Evolutionary conservation across 2,797 vertebrate genomes (phyloP), one percentile per base, ranked within the genome.

Genomic region (Pangasius larnaudii): DNA sequence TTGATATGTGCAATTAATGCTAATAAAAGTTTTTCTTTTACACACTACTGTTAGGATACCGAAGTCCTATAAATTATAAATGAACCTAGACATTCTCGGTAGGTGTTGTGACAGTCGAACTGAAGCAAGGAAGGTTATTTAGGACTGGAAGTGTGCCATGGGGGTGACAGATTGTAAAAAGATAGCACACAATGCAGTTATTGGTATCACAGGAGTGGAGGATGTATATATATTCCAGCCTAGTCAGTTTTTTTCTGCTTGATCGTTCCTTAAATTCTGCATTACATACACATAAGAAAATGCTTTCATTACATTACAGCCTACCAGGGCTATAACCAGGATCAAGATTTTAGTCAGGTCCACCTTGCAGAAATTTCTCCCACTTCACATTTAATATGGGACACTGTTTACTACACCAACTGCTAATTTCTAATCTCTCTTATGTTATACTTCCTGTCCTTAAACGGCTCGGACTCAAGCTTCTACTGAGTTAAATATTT

Each of bases 81-180:
- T 67, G n/a, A 84, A 51, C 51, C 27, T 30, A 33, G 61, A 67
- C 42, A 65, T 19, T 22, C 36, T 10, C n/a, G 1, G 36, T 82
- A 42, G 24, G 59, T 46, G 36, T 46, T 65, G 30, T 65, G 59
- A 65, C 59, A 63, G 59, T 49, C 16, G 36, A 82, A 19, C 18
- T 30, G n/a, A 85, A 56, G n/a, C 18, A 71, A 30, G 49, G 36
- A 85, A 58, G 33, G 19, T 71, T 85, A 36, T 71, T 85, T 72
- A 72, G 51, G 30, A 85, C 24, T 58, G 30, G 18, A 72, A 39
- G 13, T 67, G 18, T 65, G 63, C 63, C 79, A 42, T 27, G 24
- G 11, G 6, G 58, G 58, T 82, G 59, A 63, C 78, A 24, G 19
- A 59, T 80, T 39, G 0, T 51, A 36, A 19, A 61, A 81, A 61